These are phyloP conservation scores for Catostomus latipinnis DNA, from an alignment of 2,797 vertebrate species.

Conservation along the genomic window DNA sequence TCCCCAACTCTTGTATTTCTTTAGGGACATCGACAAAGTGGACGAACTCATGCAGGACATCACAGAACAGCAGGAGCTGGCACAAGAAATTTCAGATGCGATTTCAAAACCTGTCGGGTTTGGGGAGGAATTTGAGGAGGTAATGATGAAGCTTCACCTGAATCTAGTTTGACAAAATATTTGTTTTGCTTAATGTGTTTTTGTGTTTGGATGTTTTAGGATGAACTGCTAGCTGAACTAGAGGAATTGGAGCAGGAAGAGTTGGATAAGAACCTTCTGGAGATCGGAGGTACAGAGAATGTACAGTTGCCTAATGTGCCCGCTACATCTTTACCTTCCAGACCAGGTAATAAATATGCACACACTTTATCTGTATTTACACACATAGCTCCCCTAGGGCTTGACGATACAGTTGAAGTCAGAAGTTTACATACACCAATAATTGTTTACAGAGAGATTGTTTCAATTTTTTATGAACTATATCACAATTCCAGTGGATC, in stretches of 20 bases:
- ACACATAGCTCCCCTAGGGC: no score
- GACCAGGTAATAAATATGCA: conserved; percentile 79
- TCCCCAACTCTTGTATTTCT: conserved; percentile 33
- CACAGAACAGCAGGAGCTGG: conserved; percentile 95
- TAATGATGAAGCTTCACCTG: conserved; percentile 60
- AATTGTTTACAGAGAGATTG: no score
- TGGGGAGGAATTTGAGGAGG: conserved; percentile 96
- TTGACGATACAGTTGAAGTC: no score
- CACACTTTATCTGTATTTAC: background rate
- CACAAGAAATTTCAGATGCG: conserved; percentile 95
- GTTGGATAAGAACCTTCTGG: conserved; percentile 95
- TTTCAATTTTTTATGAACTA: no score
- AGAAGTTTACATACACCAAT: no score
- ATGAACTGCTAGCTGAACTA: conserved; percentile 93
- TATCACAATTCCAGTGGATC: no score
- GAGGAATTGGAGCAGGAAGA: conserved; percentile 96
- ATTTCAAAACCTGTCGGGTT: conserved; percentile 96
- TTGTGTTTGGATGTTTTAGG: conserved; percentile 72
- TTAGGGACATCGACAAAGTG: conserved; percentile 97
- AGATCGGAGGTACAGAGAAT: conserved; percentile 91
- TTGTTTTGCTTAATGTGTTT: background rate
- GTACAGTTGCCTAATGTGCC: conserved; percentile 94
- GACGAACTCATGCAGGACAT: conserved; percentile 98
- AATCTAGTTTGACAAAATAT: background rate
- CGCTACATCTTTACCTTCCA: conserved; percentile 91